These are phyloP conservation scores for Pipa parva DNA, from an alignment of 2,113 vertebrate genomes.

Conservation along the genomic window DNA sequence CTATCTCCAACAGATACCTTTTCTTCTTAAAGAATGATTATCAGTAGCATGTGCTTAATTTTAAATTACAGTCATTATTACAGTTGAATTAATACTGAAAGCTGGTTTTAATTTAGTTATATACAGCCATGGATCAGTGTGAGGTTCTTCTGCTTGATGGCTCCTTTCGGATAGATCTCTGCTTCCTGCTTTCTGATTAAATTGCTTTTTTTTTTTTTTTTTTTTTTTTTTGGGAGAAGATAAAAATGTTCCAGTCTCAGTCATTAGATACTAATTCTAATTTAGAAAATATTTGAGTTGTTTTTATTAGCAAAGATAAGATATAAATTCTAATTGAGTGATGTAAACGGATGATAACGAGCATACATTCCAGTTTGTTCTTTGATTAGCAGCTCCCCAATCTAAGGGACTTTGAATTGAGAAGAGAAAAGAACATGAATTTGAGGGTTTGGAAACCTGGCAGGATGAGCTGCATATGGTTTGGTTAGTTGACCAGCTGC, in stretches of 20 bases:
- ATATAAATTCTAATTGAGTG: background rate
- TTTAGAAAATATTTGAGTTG: background rate
- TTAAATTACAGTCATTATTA: slow-evolving; percentile 52
- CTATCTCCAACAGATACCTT: slow-evolving; percentile 48
- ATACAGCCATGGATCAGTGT: slow-evolving; percentile 37
- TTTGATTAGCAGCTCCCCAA: no score
- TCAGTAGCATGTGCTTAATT: slow-evolving; percentile 47
- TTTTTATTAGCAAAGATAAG: background rate
- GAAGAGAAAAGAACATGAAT: no score
- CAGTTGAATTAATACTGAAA: slow-evolving; percentile 47
- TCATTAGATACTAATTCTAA: slow-evolving; percentile 5
- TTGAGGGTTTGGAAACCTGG: no score
- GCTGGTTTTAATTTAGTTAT: slow-evolving; percentile 35
- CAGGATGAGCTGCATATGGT: no score
- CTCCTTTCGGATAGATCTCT: slow-evolving; percentile 18
- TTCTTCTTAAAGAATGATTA: slow-evolving; percentile 50
- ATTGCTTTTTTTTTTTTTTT: slow-evolving; percentile 11
- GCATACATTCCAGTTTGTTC: no score
- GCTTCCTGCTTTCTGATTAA: slow-evolving; percentile 16
- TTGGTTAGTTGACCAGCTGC: no score
- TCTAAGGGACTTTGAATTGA: no score
- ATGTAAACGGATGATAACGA: no score
- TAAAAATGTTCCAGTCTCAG: slow-evolving; percentile 7
- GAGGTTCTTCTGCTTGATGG: slow-evolving; percentile 29
- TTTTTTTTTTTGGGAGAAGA: slow-evolving; percentile 6